Evolutionary conservation across 2,113 vertebrate species (phyloP).

Genomic region (Dasypus novemcinctus): DNA sequence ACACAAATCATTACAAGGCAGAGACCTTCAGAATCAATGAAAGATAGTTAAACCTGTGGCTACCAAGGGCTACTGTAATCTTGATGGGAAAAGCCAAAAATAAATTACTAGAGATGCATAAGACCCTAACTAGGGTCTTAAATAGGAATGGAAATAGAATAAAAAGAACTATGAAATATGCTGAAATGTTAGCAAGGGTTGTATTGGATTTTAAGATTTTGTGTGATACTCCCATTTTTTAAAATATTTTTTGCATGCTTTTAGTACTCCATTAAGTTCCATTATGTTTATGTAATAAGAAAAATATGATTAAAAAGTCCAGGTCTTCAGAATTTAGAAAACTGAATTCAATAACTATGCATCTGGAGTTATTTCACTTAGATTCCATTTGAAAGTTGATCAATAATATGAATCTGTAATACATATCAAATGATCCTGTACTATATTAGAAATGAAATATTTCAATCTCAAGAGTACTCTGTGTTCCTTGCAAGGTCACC

Average conservation of each 20-base stretch:
- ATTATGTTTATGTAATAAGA: neutral
- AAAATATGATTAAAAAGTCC: neutral
- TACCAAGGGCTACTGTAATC: neutral
- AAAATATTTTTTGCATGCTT: neutral
- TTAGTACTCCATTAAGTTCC: neutral
- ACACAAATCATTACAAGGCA: neutral
- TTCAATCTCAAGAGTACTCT: neutral
- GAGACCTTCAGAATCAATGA: neutral
- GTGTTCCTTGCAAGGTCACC: neutral
- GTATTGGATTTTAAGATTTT: neutral
- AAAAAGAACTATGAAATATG: neutral
- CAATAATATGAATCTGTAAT: neutral
- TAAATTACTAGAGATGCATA: neutral
- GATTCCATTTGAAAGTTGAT: neutral
- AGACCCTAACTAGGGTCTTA: neutral
- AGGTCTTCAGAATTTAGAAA: neutral
- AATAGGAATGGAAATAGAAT: neutral
- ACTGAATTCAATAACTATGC: neutral
- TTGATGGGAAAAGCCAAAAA: neutral
- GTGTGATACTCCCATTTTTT: neutral
- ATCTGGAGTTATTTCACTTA: neutral
- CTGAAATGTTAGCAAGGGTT: neutral
- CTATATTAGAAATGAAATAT: slow-evolving; percentile 1
- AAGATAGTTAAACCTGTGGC: neutral
- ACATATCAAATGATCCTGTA: neutral